Evolutionary conservation across 2,797 vertebrate genomes (phyloP), one percentile per base, ranked within the genome.

Genomic region (Galago senegalensis): DNA sequence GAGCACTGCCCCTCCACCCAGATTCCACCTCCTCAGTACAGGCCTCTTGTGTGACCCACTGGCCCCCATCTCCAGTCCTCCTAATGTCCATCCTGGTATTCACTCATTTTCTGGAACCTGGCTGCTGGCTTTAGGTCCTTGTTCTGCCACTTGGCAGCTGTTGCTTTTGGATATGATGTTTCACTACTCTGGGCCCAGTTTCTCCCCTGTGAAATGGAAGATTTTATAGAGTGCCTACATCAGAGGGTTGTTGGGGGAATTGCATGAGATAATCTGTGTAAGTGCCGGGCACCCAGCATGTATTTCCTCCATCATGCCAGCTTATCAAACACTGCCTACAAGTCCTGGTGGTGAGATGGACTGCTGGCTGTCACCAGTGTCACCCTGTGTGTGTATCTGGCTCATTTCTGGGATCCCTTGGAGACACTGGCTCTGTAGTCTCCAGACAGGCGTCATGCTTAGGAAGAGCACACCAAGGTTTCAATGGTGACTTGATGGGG

Each of bases 241-340:
- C 31, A 6, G 4, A 6, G 56, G 43, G 31, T 1, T 40, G 13
- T 23, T 56, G 34, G 17, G 49, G 53, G 63, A 56, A 17, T 20
- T 10, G 3, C 5, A 23, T 3, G 67, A 17, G 29, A 21, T 25
- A 13, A 23, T 63, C 37, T 2, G 4, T 2, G 27, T 1, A 0
- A 8, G 61, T 4, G 34, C 10, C 61, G 40, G 79, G n/a, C 34
- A 58, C 1, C 0, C 29, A 9, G 73, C 4, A 7, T 25, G 20
- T 4, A 23, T 84, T 61, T 18, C 76, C 60, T 23, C 5, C 37
- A 23, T 53, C 8, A 0, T 0, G 4, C 27, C 13, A 2, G 27
- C 23, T 40, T 18, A 0, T 43, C 16, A 1, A 12, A 14, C 37
- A 18, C 49, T 27, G 21, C 11, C 61, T 73, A 56, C n/a, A 2